Conservation (phyloP, 2,113 vertebrate species). For the Corythaeola cristata region DNA sequence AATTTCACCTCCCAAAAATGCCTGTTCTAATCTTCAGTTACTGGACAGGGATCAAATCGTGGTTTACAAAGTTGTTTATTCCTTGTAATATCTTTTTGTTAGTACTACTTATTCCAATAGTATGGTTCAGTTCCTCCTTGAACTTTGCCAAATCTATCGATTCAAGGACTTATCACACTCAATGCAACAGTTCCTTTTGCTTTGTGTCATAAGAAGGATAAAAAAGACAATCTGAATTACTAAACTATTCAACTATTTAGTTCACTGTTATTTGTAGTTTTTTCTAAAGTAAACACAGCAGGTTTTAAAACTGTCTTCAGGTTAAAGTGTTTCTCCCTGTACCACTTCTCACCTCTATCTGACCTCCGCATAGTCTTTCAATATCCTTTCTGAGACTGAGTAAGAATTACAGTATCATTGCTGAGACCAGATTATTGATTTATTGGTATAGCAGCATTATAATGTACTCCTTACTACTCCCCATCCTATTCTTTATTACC, state of each 20-base stretch:
- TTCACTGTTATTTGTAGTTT: neutral
- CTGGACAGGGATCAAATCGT: neutral
- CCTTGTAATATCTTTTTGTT: neutral
- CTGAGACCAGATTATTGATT: neutral
- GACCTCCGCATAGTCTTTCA: neutral
- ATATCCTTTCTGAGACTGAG: neutral
- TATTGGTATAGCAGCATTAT: neutral
- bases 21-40: neutral
- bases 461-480: neutral
- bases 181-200: neutral
- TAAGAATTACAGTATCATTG: neutral
- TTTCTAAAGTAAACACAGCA: neutral
- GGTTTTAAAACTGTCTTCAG: neutral
- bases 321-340: neutral
- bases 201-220: neutral
- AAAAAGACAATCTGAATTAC: neutral
- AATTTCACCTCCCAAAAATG: neutral
- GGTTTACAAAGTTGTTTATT: neutral
- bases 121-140: neutral
- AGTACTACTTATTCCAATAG: neutral
- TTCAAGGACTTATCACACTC: neutral
- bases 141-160: neutral
- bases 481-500: neutral
- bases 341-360: neutral
- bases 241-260: neutral